Evolutionary conservation across 2,888 invertebrate species (phyloP).

Genomic region (Dromius quadrimaculatus): DNA sequence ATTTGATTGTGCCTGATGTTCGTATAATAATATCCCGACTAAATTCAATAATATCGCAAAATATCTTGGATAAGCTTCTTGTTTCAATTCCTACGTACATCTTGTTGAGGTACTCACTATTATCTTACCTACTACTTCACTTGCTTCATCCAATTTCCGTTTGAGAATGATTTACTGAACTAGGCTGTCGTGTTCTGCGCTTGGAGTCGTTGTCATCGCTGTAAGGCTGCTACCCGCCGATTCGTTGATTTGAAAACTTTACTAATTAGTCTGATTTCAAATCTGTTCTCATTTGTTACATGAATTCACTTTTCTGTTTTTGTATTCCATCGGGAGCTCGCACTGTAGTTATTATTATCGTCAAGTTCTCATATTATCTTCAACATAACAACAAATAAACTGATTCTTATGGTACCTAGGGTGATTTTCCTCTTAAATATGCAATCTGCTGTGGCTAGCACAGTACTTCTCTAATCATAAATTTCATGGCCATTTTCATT

Average conservation of each 20-base stretch:
- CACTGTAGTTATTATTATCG: neutral
- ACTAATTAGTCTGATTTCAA: conserved; percentile 40
- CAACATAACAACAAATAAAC: too few relatives aligned
- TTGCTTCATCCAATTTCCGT: conserved; percentile 47
- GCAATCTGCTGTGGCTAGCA: too few relatives aligned
- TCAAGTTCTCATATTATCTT: too few relatives aligned
- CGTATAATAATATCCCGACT: too few relatives aligned
- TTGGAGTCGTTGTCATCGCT: neutral
- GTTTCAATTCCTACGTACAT: neutral
- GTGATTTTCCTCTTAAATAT: too few relatives aligned
- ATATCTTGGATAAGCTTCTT: too few relatives aligned
- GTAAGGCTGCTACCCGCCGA: neutral
- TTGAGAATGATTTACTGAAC: conserved; percentile 40
- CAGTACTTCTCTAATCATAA: too few relatives aligned
- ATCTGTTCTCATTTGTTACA: conserved; percentile 29
- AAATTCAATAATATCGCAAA: too few relatives aligned
- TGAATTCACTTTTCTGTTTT: conserved; percentile 24
- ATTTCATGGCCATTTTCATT: too few relatives aligned
- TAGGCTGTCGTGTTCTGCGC: neutral
- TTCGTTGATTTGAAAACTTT: conserved; percentile 35
- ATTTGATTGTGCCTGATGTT: too few relatives aligned
- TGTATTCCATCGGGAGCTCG: neutral
- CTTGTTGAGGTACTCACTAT: neutral
- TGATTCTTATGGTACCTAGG: too few relatives aligned
- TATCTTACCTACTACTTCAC: conserved; percentile 33